phyloP scores from a whole-genome alignment of 1,140 invertebrate species.

The Microplitis mediator region DNA sequence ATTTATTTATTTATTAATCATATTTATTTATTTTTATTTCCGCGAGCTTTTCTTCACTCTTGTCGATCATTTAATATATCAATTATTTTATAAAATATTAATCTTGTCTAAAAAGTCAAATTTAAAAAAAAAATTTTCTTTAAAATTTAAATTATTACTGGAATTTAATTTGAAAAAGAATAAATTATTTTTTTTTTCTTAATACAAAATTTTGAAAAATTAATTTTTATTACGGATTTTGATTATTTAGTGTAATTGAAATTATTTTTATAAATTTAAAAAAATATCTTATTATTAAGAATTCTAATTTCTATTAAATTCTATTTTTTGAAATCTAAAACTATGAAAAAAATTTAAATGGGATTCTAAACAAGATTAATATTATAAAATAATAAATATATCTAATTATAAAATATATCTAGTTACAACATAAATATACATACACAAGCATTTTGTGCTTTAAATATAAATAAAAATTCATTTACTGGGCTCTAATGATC shows the following conservation, averaged over 20 bases:
- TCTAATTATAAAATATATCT: slow-evolving; percentile 47
- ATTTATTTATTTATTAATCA: slow-evolving; percentile 40
- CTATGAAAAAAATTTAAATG: background rate
- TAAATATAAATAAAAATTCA: slow-evolving; percentile 50
- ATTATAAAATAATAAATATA: slow-evolving; percentile 8
- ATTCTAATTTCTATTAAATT: too few species aligned
- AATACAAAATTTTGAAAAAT: too few species aligned
- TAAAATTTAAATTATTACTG: background rate
- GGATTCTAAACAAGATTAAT: background rate
- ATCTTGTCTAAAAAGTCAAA: background rate
- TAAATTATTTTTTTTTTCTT: too few species aligned
- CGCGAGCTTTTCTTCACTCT: background rate
- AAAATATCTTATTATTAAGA: background rate
- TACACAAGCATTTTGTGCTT: slow-evolving; percentile 61
- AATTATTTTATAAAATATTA: too few species aligned
- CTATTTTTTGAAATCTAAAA: too few species aligned
- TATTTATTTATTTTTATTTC: background rate
- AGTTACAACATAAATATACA: slow-evolving; percentile 63
- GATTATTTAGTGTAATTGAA: too few species aligned
- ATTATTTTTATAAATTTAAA: too few species aligned
- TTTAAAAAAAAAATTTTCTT: too few species aligned
- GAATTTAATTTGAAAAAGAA: background rate
- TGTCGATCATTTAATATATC: too few species aligned
- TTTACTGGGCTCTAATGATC: slow-evolving; percentile 50
- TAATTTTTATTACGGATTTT: too few species aligned